Evolutionary conservation across 2,797 vertebrate genomes (phyloP), one percentile per base, ranked within the genome.

Genomic region (Naso thynnoides): DNA sequence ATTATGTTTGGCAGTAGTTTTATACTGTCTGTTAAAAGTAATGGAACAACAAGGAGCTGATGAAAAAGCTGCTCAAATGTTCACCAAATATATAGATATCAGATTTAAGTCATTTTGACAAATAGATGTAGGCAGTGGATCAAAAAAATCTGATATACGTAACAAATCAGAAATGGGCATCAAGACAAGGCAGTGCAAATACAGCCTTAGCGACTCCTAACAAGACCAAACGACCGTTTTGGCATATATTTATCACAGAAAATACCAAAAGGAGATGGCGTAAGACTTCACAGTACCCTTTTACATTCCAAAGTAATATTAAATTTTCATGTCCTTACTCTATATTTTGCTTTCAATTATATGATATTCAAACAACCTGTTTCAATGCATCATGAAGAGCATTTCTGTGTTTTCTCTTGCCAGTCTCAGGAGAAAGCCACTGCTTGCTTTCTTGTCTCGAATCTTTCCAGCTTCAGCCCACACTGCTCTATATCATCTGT

Each of bases 391-490:
- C 0, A 14, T 13, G 29, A 78, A 63, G 56, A 83, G 47, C 47
- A 38, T 82, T 79, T 79, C 70, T 74, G 49, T 78, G 69, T 90
- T 82, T 76, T 72, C 75, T 65, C n/a, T 29, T 75, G 55, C 11
- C 6, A 16, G 68, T 86, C 86, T 84, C 79, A 26, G 62, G 77
- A 88, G 89, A 63, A 83, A 87, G 73, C 52, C 60, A 54, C 48
- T 6, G 76, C 69, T 79, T 67, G 63, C 75, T 83, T 76, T 82
- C 76, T 79, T 66, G 73, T 82, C 62, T 86, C 23, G 8, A 76
- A 76, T 82, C 52, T 81, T 81, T 84, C 67, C 66, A 83, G 65
- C 76, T 81, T 45, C 86, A 64, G 81, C 87, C 88, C 85, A 91
- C 86, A 83, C 82, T 81, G 81, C 29, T 75, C 79, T 85, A 78